Percentiles rank a stretch among this genome's conserved stretches.
phyloP scores from a whole-genome alignment of 2,888 invertebrate species.

The Lissonota sp. region DNA sequence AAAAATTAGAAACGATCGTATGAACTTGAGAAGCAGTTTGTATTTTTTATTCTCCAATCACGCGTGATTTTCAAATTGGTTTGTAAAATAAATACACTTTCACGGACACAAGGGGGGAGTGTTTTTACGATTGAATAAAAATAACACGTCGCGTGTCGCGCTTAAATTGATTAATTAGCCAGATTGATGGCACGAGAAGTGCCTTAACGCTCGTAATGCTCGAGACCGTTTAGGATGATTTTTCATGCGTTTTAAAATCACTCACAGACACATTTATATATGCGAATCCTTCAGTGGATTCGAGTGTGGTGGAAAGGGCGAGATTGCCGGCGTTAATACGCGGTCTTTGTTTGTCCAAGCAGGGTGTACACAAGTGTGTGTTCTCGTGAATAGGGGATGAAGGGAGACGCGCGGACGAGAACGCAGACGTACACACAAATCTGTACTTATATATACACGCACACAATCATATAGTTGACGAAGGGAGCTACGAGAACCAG shows the following conservation, averaged over 20 bases:
- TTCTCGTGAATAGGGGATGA: constrained; percentile 14
- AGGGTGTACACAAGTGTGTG: constrained; percentile 34
- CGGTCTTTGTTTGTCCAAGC: constrained; percentile 54
- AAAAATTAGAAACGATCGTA: background rate
- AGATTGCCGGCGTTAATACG: constrained; percentile 48
- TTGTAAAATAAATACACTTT: background rate
- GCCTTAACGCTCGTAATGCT: constrained; percentile 10
- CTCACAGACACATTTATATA: background rate
- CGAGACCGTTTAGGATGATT: constrained; percentile 38
- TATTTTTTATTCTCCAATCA: background rate
- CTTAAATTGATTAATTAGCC: constrained; percentile 19
- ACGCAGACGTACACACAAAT: no score
- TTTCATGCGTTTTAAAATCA: constrained; percentile 16
- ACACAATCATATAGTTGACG: constrained; percentile 38
- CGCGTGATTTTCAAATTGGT: background rate
- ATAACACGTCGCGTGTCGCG: background rate
- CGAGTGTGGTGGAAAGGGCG: constrained; percentile 25
- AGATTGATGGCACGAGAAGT: constrained; percentile 22
- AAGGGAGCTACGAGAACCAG: constrained; percentile 51
- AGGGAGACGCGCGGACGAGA: background rate
- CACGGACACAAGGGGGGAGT: background rate
- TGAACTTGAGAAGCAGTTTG: background rate
- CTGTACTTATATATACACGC: no score
- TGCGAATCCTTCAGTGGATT: constrained; percentile 38
- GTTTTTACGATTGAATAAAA: background rate